Conservation (phyloP, 1,140 invertebrate species). For the Acromyrmex heyeri region DNA sequence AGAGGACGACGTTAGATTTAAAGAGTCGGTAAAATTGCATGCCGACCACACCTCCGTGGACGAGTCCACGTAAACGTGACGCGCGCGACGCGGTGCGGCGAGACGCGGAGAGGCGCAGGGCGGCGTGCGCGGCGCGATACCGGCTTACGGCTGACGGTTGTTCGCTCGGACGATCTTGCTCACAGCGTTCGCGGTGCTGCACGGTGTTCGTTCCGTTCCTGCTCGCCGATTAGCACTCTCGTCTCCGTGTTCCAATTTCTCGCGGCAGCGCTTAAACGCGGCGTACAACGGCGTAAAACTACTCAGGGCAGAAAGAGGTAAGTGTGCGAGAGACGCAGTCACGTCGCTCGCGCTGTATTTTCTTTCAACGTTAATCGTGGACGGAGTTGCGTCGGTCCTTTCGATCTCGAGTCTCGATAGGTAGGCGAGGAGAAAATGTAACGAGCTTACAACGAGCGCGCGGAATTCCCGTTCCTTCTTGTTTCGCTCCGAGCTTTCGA, state of each 20-base stretch:
- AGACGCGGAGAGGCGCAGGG: neutral
- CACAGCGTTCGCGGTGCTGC: constrained; percentile 79
- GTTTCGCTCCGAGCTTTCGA: neutral
- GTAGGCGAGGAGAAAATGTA: too few species aligned
- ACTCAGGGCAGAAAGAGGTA: neutral
- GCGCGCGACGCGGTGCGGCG: neutral
- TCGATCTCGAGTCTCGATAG: too few species aligned
- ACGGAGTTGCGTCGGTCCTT: too few species aligned
- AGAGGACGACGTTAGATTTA: neutral
- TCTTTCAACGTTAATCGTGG: neutral
- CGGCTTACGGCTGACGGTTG: constrained; percentile 57
- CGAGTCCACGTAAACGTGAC: constrained; percentile 81
- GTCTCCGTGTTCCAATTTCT: neutral
- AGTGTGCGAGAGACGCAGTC: neutral
- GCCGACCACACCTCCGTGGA: constrained; percentile 78
- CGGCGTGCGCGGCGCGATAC: constrained; percentile 66
- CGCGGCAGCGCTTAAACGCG: neutral
- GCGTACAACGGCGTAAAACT: too few species aligned
- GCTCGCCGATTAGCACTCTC: constrained; percentile 59
- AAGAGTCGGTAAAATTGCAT: constrained; percentile 27
- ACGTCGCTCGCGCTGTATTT: neutral
- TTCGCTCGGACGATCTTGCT: constrained; percentile 78
- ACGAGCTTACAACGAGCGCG: too few species aligned
- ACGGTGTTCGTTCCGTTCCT: constrained; percentile 76
- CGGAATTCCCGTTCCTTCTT: neutral